Evolutionary conservation across 1,140 invertebrate species (phyloP), one percentile per base, ranked within the genome.

Genomic region (Panulirus ornatus): DNA sequence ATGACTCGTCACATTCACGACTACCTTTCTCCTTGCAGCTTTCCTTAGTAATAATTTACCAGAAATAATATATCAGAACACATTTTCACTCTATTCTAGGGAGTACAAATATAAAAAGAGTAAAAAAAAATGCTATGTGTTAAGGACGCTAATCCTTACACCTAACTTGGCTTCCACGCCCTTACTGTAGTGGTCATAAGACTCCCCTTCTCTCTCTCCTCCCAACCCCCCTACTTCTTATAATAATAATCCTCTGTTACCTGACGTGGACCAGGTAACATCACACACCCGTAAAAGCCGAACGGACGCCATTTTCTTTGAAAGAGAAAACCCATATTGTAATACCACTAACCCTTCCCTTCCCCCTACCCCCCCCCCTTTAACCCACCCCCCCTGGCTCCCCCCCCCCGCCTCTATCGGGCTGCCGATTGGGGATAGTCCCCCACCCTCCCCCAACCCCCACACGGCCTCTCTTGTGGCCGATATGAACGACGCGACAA

Each of bases 221-320:
- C n/a, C 44, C 14, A 6, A 47, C 44, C 44, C 14, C 5, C 44
- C 44, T 47, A 6, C 58, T 66, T 30, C n/a, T n/a, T n/a, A n/a
- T n/a, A n/a, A 66, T 66, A 66, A 27, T 66, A 66, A 66, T 66
- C 58, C 30, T 30, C 30, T 66, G 58, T 30, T 66, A 30, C 58
- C 58, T 5, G 58, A 66, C n/a, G 58, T 27, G n/a, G 8, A n/a
- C 27, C 11, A 66, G 58, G 58, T 66, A 66, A 66, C 58, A 66
- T 66, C 58, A 66, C 58, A 66, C 58, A 66, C 58, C 58, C 58
- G 58, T 66, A 30, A 66, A 66, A 66, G 27, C 58, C 30, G n/a
- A 66, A 66, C n/a, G 30, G 58, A 66, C 27, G 27, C 27, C 27
- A 66, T 27, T 66, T 66, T 66, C n/a, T 66, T 66, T 9, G 1